Conservation (phyloP, 2,888 invertebrate species). For the Eupithecia dodoneata region DNA sequence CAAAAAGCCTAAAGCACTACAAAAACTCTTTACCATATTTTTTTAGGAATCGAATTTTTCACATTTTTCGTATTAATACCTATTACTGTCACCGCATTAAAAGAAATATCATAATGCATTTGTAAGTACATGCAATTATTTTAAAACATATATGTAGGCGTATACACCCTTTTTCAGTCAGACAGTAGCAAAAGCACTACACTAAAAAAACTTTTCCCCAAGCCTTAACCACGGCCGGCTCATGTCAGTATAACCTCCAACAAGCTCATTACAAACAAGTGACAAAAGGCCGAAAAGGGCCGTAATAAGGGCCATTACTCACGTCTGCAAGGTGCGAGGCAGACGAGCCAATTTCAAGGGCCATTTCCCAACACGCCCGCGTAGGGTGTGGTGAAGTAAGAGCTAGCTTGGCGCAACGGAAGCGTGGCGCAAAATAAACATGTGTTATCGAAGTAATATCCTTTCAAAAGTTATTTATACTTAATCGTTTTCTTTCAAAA, state of each 20-base stretch:
- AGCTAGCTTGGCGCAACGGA: slow-evolving; percentile 10
- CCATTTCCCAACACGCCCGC: slow-evolving; percentile 74
- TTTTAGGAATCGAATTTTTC: too few relatives aligned
- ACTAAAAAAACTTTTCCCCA: slow-evolving; percentile 1
- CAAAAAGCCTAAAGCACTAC: too few relatives aligned
- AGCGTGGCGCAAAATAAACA: neutral
- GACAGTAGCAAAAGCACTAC: neutral
- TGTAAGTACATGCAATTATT: too few relatives aligned
- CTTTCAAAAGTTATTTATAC: neutral
- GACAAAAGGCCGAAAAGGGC: slow-evolving; percentile 53
- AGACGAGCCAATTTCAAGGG: slow-evolving; percentile 79
- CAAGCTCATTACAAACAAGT: slow-evolving; percentile 41
- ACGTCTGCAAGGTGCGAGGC: slow-evolving; percentile 76
- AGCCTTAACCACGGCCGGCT: neutral
- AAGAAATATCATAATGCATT: too few relatives aligned
- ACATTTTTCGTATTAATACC: too few relatives aligned
- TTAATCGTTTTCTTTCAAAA: too few relatives aligned
- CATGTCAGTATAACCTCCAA: slow-evolving; percentile 11
- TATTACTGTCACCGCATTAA: too few relatives aligned
- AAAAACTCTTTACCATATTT: too few relatives aligned
- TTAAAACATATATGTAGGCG: too few relatives aligned
- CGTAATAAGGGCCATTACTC: slow-evolving; percentile 76
- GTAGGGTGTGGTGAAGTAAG: slow-evolving; percentile 25
- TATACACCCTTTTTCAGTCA: neutral
- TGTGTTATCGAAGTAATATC: neutral